phyloP scores from a whole-genome alignment of 2,888 invertebrate genomes.

The Nephrotoma appendiculata region DNA sequence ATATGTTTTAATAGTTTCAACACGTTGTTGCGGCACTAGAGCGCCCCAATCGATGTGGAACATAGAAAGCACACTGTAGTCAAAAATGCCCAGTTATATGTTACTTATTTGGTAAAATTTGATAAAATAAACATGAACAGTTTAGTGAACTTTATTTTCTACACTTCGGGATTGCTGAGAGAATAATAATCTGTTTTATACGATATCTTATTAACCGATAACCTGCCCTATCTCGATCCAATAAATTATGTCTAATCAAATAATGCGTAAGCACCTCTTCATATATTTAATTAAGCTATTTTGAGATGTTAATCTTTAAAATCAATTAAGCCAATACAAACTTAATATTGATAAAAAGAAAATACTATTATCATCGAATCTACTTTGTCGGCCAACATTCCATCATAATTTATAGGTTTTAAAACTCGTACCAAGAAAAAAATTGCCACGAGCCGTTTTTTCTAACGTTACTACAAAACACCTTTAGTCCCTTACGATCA shows the following conservation, averaged over 20 bases:
- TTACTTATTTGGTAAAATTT: too few species aligned
- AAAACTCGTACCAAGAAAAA: background rate
- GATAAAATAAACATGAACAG: too few species aligned
- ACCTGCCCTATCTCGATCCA: background rate
- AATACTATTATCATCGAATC: background rate
- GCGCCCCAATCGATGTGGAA: too few species aligned
- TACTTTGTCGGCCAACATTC: background rate
- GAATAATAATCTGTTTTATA: background rate
- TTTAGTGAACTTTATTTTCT: too few species aligned
- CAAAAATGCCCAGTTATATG: too few species aligned
- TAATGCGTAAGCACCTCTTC: background rate
- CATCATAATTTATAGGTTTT: background rate
- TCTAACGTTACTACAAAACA: background rate
- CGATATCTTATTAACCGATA: background rate
- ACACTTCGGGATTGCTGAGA: too few species aligned
- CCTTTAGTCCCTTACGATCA: background rate
- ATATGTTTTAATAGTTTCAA: too few species aligned
- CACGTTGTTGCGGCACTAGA: too few species aligned
- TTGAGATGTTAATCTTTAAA: background rate
- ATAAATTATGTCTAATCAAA: background rate
- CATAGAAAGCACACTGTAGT: too few species aligned
- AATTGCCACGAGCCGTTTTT: background rate
- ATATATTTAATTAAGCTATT: background rate
- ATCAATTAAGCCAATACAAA: background rate
- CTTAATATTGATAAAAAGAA: background rate